These are phyloP conservation scores for Falco concolor DNA, from an alignment of 2,797 vertebrate species.

Conservation along the genomic window DNA sequence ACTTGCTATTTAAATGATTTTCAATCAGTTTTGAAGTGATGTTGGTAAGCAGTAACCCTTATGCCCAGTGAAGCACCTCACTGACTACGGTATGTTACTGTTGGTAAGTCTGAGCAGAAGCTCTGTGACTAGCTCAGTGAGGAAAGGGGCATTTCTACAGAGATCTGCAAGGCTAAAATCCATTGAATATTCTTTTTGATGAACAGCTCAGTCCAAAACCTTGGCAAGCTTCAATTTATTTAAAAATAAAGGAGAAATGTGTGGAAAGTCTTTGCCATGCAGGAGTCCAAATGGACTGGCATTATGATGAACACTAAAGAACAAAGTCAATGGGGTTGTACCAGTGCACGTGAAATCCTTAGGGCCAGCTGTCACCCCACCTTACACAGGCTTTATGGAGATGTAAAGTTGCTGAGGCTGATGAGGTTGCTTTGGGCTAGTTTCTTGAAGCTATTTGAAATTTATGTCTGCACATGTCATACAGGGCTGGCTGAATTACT, in stretches of 20 bases:
- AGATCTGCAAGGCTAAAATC: not conserved
- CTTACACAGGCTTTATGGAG: not conserved
- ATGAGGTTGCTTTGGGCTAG: not conserved
- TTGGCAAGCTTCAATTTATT: not conserved
- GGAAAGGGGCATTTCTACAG: not conserved
- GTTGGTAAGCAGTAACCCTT: not conserved
- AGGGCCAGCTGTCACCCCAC: not conserved
- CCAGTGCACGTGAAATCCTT: not conserved
- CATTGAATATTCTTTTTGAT: not conserved
- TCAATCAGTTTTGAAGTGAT: not conserved
- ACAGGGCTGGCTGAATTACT: not conserved
- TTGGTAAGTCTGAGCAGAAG: not conserved
- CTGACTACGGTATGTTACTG: not conserved
- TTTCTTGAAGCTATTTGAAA: not conserved
- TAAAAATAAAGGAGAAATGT: not conserved
- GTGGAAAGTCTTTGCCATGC: not conserved
- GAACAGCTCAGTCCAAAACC: not conserved
- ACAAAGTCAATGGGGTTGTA: not conserved
- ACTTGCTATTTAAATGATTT: not conserved
- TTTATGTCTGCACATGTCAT: not conserved
- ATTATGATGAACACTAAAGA: not conserved
- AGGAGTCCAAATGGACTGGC: not conserved
- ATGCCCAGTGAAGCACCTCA: not conserved
- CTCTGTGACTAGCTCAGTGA: not conserved
- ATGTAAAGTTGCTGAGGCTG: not conserved